Percentiles rank a stretch among this genome's conserved stretches.
Conservation (phyloP, 2,888 invertebrate genomes). For the Panorpa germanica region DNA sequence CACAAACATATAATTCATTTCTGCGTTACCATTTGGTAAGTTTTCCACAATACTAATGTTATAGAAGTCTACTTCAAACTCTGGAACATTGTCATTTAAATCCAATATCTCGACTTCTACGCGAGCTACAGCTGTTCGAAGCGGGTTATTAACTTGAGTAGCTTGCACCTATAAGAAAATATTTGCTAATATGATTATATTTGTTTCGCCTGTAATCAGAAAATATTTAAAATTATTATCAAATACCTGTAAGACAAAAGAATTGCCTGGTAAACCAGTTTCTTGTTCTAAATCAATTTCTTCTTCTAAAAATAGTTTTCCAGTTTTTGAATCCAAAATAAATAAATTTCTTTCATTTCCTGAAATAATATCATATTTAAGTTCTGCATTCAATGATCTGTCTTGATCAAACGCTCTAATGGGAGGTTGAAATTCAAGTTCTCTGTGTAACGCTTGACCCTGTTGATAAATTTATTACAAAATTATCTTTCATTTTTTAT, state of each 20-base stretch:
- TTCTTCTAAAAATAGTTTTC: constrained; percentile 53
- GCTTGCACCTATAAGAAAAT: no score
- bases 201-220: no score
- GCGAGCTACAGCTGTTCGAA: constrained; percentile 53
- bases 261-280: constrained; percentile 45
- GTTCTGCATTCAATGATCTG: constrained; percentile 45
- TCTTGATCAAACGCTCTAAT: constrained; percentile 70
- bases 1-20: not conserved
- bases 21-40: constrained; percentile 51
- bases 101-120: constrained; percentile 57
- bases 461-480: constrained; percentile 19
- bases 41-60: constrained; percentile 87
- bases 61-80: constrained; percentile 77
- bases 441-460: constrained; percentile 53
- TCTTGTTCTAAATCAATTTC: constrained; percentile 70
- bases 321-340: constrained; percentile 52
- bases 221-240: no score
- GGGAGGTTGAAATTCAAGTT: constrained; percentile 46
- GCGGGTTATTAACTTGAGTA: constrained; percentile 55
- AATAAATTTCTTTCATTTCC: constrained; percentile 66
- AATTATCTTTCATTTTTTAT: constrained; percentile 6
- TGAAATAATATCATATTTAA: constrained; percentile 60
- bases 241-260: constrained; percentile 55
- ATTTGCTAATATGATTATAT: no score
- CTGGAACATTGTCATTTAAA: constrained; percentile 68